Conservation (phyloP, 1,140 invertebrate genomes). For the Aphaenogaster rudis region DNA sequence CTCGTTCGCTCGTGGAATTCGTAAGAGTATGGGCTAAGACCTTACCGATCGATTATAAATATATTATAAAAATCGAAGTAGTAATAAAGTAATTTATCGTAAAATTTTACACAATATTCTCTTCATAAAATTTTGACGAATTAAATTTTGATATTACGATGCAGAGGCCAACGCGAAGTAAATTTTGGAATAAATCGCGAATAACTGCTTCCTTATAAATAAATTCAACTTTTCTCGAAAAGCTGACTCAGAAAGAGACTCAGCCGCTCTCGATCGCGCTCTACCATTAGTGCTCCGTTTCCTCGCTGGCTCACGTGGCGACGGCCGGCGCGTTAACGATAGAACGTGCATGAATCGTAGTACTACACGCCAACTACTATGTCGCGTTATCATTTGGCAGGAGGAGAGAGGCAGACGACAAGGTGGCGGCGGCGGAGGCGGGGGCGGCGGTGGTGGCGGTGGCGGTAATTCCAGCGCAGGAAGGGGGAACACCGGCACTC, state of each 20-base stretch:
- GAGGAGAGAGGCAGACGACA: slow-evolving; percentile 81
- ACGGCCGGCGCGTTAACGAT: background rate
- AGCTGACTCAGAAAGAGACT: background rate
- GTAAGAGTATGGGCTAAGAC: background rate
- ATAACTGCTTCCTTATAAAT: background rate
- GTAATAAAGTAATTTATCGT: background rate
- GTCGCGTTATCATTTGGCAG: slow-evolving; percentile 82
- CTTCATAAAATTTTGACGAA: background rate
- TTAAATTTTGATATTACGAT: background rate
- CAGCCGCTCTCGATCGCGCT: background rate
- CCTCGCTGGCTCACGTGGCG: slow-evolving; percentile 22
- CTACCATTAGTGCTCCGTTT: slow-evolving; percentile 1
- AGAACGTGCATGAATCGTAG: slow-evolving; percentile 43
- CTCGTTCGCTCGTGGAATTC: background rate
- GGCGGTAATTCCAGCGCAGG: slow-evolving; percentile 71
- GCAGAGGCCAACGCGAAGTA: background rate
- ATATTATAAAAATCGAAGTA: background rate
- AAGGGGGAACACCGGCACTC: slow-evolving; percentile 79
- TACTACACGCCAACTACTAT: slow-evolving; percentile 59
- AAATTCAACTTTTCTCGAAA: background rate
- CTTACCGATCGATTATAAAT: background rate
- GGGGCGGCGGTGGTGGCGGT: slow-evolving; percentile 44
- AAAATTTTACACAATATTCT: background rate
- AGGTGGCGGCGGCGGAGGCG: slow-evolving; percentile 64
- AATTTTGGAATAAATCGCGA: background rate